Conservation (phyloP, 2,113 vertebrate genomes). For the Scopus umbretta region DNA sequence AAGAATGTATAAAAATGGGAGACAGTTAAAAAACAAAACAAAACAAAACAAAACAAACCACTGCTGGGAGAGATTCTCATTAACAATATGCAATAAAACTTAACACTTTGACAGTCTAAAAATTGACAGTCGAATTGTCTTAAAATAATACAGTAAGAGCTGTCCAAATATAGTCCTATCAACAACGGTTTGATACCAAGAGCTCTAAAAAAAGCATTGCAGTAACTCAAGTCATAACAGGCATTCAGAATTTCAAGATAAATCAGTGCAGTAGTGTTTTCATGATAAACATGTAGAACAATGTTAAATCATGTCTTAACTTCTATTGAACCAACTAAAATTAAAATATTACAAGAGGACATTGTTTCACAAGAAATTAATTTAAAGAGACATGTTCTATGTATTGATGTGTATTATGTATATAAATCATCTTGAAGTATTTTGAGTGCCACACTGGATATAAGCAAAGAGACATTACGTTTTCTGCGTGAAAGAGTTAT, state of each 20-base stretch:
- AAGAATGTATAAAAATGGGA: neutral
- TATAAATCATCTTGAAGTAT: neutral
- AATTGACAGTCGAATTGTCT: neutral
- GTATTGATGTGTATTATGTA: neutral
- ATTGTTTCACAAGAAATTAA: neutral
- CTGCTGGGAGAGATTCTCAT: neutral
- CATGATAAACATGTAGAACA: neutral
- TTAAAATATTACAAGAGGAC: neutral
- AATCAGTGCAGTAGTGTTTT: neutral
- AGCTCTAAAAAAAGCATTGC: neutral
- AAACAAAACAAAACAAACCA: neutral
- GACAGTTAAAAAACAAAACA: neutral
- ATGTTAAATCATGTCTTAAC: neutral
- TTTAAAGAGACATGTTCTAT: neutral
- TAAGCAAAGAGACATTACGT: neutral
- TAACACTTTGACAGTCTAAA: neutral
- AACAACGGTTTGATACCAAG: neutral
- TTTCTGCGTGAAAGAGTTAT: constrained; percentile 42
- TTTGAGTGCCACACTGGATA: neutral
- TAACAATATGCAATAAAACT: neutral
- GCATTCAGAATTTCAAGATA: neutral
- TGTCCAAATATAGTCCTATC: neutral
- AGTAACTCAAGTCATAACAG: neutral
- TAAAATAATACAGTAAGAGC: neutral
- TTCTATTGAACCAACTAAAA: neutral